Evolutionary conservation across 1,140 invertebrate species (phyloP).

Genomic region (Limonius californicus): DNA sequence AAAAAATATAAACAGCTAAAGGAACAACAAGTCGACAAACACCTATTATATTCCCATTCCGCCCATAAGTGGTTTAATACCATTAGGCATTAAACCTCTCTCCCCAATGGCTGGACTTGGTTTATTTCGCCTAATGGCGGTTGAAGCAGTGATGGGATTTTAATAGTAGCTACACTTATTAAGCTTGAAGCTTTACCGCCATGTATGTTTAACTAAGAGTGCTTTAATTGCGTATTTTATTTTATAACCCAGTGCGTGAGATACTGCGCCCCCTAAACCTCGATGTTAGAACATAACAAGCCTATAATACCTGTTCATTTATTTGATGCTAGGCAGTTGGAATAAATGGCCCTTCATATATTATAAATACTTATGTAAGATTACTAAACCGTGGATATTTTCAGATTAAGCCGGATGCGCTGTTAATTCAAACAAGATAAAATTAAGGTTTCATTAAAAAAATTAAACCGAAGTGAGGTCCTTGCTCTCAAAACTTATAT

Average conservation of each 20-base stretch:
- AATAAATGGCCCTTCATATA: constrained; percentile 13
- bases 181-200: constrained; percentile 25
- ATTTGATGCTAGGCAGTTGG: constrained; percentile 17
- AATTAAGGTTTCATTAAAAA: too few species aligned
- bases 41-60: constrained; percentile 40
- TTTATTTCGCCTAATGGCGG: constrained; percentile 41
- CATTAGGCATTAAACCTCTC: constrained; percentile 37
- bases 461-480: too few species aligned
- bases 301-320: constrained; percentile 18
- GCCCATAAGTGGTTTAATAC: constrained; percentile 34
- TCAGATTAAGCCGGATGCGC: too few species aligned
- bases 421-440: too few species aligned
- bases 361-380: neutral
- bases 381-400: neutral
- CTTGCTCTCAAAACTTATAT: too few species aligned
- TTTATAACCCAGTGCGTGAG: constrained; percentile 19
- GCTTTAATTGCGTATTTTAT: constrained; percentile 30
- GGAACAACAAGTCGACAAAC: constrained; percentile 26
- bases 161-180: constrained; percentile 39
- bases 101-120: constrained; percentile 35
- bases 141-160: constrained; percentile 41
- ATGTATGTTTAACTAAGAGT: constrained; percentile 11
- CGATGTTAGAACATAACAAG: constrained; percentile 11
- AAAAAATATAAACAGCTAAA: neutral
- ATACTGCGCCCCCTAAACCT: constrained; percentile 16